Conservation (phyloP, 2,888 invertebrate genomes). For the Leptopilina syphax region DNA sequence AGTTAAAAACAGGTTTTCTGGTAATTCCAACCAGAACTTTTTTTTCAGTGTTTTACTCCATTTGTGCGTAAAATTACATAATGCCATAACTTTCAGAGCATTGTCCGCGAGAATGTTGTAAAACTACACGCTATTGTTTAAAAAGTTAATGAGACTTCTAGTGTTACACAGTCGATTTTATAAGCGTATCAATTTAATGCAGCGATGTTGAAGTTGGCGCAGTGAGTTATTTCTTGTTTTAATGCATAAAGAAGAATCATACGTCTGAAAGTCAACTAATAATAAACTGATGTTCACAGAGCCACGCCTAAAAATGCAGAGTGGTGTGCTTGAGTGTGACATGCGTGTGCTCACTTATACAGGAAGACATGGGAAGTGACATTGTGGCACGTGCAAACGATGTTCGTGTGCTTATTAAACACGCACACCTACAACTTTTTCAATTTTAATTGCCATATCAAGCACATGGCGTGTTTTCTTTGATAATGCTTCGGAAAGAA, state of each 20-base stretch:
- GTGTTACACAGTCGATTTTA: conserved; percentile 16
- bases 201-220: neutral
- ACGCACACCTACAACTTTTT: conserved; percentile 4
- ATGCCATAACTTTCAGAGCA: neutral
- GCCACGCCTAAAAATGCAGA: conserved; percentile 36
- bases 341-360: neutral
- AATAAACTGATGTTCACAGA: conserved; percentile 26
- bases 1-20: no score
- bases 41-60: no score
- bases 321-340: neutral
- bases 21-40: no score
- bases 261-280: conserved; percentile 41
- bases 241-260: conserved; percentile 27
- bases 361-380: conserved; percentile 18
- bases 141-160: conserved; percentile 10
- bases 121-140: conserved; percentile 20
- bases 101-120: neutral
- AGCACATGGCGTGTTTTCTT: neutral
- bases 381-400: conserved; percentile 28
- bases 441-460: neutral
- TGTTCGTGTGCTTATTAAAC: conserved; percentile 18
- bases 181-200: conserved; percentile 29
- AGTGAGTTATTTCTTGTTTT: conserved; percentile 1
- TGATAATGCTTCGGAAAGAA: neutral
- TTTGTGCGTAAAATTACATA: neutral